Base-by-base conservation (phyloP, 2,888 invertebrate species). In the Cephalotes varians region DNA sequence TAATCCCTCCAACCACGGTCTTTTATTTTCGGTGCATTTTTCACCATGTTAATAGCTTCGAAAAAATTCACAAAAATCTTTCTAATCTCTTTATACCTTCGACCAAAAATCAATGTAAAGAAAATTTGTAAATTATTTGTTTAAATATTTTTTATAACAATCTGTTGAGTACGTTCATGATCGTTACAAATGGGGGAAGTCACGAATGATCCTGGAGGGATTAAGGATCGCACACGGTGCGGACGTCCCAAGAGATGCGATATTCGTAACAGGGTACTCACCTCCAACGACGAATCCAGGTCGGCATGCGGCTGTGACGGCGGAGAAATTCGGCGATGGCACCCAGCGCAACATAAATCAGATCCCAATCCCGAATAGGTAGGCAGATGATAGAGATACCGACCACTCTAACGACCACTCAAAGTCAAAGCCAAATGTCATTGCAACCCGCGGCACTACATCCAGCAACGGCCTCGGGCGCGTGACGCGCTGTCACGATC, bases 361-460 rank as follows among this genome's bases (percentile, higher is more conserved):
- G 88, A 86, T 85, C 76, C 81, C 85, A 56, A 73, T 56, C 85
- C 64, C 58, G 73, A 71, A 15, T 62, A 40, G 64, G 44, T 65
- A 40, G 73, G 71, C 49, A 49, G 74, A 47, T 79, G 88, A 91
- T 90, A 83, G 91, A 90, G 89, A 91, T 87, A 88, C 77, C 88
- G 77, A 79, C 44, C 91, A 92, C 92, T 92, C 89, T 87, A 92
- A 85, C 90, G 87, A 88, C 91, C 93, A 94, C 94, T 93, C 91
- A 87, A 65, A 65, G 93, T 94, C 94, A 94, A 92, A 91, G 88
- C 90, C 87, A 89, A 92, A 92, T 89, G 92, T 93, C 93, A 93
- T 90, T 84, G 91, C 92, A 92, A 91, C 89, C 91, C 91, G 89
- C 86, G 85, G 91, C 92, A 92, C 92, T 92, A 92, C 91, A 92